phyloP scores from a whole-genome alignment of 2,113 vertebrate species.

The Ailuropoda melanoleuca region DNA sequence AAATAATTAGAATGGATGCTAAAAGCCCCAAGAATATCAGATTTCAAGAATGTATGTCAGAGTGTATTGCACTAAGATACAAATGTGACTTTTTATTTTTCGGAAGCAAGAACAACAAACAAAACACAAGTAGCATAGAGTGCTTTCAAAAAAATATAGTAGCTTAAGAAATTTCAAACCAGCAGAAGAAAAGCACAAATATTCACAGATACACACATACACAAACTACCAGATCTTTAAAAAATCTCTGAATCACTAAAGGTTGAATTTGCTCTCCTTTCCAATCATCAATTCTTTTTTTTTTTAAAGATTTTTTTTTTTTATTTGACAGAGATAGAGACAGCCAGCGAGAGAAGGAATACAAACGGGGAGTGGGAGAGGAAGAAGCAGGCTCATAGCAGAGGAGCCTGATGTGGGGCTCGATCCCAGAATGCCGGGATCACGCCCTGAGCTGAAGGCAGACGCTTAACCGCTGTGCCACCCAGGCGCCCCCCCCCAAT shows the following conservation, averaged over 20 bases:
- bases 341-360: no score
- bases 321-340: no score
- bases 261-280: background rate
- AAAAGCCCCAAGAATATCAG: background rate
- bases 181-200: background rate
- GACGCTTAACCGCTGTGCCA: no score
- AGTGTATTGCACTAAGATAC: background rate
- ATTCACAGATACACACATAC: background rate
- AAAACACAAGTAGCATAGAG: background rate
- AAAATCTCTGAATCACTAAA: background rate
- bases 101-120: conserved; percentile 8
- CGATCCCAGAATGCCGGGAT: no score
- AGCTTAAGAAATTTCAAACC: background rate
- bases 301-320: no score
- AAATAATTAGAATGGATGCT: background rate
- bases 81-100: background rate
- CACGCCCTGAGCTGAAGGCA: no score
- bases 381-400: no score
- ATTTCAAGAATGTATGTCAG: background rate
- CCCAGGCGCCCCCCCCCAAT: no score
- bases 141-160: background rate
- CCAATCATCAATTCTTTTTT: background rate
- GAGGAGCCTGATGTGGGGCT: no score
- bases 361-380: no score
- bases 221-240: background rate